These are phyloP conservation scores for Psammodynastes pulverulentus DNA, from an alignment of 2,113 vertebrate genomes.

Conservation along the genomic window DNA sequence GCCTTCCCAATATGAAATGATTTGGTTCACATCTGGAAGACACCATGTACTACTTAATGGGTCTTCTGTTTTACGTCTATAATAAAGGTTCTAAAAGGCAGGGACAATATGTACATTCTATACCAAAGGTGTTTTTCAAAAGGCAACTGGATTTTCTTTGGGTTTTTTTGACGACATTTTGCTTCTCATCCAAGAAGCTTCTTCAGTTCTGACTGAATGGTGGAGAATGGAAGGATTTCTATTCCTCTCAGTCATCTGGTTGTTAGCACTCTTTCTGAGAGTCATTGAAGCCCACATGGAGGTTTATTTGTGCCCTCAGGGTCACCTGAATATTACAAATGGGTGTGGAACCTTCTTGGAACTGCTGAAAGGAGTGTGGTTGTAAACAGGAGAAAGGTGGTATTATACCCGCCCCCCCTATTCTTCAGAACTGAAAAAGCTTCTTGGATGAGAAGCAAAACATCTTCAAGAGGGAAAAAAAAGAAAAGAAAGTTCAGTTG, in stretches of 20 bases:
- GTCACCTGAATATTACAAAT: background rate
- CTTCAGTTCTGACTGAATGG: background rate
- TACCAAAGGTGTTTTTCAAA: background rate
- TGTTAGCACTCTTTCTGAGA: background rate
- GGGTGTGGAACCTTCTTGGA: background rate
- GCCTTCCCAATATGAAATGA: background rate
- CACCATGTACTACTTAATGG: accelerated
- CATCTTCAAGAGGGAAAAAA: background rate
- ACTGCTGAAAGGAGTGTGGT: background rate
- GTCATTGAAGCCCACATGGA: background rate
- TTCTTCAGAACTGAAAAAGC: background rate
- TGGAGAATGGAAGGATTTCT: background rate
- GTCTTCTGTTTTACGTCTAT: slow-evolving; percentile 14
- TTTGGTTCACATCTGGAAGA: background rate
- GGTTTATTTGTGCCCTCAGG: background rate
- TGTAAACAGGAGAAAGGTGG: background rate
- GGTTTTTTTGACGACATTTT: background rate
- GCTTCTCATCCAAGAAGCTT: background rate
- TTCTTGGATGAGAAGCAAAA: background rate
- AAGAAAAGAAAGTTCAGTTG: background rate
- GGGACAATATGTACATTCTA: background rate
- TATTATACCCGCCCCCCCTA: background rate
- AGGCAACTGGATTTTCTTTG: background rate
- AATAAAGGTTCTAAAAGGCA: slow-evolving; percentile 11
- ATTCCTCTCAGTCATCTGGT: background rate